These are phyloP conservation scores for Lordiphosa clarofinis DNA, from an alignment of 1,140 invertebrate genomes.

Conservation along the genomic window DNA sequence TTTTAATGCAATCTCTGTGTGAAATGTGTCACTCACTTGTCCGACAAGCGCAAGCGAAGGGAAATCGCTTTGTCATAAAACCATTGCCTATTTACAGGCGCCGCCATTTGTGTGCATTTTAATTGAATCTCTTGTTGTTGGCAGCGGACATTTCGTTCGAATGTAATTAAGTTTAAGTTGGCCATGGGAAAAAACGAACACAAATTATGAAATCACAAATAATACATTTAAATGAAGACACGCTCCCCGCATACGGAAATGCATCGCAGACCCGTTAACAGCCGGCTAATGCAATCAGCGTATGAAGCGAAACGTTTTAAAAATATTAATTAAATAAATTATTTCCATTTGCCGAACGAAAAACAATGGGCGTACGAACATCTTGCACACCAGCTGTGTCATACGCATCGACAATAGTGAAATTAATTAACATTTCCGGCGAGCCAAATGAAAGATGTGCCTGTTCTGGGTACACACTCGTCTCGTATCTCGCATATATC, in stretches of 20 bases:
- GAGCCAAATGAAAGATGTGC: constrained; percentile 22
- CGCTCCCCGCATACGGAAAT: constrained; percentile 7
- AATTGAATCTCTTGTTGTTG: constrained; percentile 44
- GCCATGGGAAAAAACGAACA: not conserved
- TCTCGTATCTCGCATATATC: constrained; percentile 19
- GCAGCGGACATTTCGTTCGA: constrained; percentile 17
- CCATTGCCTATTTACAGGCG: constrained; percentile 37
- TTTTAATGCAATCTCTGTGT: constrained; percentile 41
- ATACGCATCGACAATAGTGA: constrained; percentile 27
- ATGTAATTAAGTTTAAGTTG: constrained; percentile 61
- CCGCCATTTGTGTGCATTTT: constrained; percentile 36
- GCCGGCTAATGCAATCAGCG: constrained; percentile 43
- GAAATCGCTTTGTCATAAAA: constrained; percentile 16
- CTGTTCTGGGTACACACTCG: not conserved
- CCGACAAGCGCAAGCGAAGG: not conserved
- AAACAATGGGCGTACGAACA: constrained; percentile 40
- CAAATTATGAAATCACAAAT: constrained; percentile 6
- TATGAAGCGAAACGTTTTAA: constrained; percentile 46
- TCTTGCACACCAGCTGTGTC: constrained; percentile 35
- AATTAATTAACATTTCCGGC: constrained; percentile 30
- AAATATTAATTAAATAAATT: constrained; percentile 71
- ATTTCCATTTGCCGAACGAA: constrained; percentile 39
- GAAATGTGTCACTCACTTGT: constrained; percentile 48
- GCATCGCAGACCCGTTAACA: constrained; percentile 17
- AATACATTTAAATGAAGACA: constrained; percentile 10